These are phyloP conservation scores for Mustelus asterias DNA, from an alignment of 2,113 vertebrate species.

Conservation along the genomic window DNA sequence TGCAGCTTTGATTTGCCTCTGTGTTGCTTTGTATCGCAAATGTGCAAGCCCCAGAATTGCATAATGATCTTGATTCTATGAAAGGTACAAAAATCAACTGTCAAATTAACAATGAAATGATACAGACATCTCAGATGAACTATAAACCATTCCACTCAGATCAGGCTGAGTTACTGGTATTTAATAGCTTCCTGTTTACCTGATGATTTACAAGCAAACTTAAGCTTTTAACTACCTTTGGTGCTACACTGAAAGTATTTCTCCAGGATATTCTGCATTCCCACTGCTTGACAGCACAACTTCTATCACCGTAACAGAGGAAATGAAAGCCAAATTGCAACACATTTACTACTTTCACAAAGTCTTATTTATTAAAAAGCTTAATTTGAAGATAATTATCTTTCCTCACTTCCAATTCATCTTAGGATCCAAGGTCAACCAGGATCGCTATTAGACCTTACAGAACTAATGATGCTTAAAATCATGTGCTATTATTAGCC, in stretches of 20 bases:
- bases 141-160: neutral
- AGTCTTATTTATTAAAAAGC: neutral
- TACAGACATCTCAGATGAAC: neutral
- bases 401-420: neutral
- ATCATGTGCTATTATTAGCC: neutral
- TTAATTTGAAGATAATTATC: neutral
- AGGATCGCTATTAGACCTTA: neutral
- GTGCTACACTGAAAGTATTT: neutral
- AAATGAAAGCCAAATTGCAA: neutral
- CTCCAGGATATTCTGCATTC: neutral
- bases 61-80: slow-evolving; percentile 97
- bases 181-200: neutral
- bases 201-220: neutral
- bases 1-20: slow-evolving; percentile 97
- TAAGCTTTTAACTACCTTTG: neutral
- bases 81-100: slow-evolving; percentile 39
- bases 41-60: slow-evolving; percentile 81
- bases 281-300: neutral
- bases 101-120: neutral
- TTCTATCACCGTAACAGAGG: neutral
- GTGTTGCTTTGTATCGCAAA: slow-evolving; percentile 86
- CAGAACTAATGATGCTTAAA: neutral
- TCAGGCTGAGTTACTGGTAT: neutral
- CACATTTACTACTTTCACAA: neutral
- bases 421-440: neutral